These are phyloP conservation scores for Poecilus cupreus DNA, from an alignment of 2,888 invertebrate species.

Conservation along the genomic window DNA sequence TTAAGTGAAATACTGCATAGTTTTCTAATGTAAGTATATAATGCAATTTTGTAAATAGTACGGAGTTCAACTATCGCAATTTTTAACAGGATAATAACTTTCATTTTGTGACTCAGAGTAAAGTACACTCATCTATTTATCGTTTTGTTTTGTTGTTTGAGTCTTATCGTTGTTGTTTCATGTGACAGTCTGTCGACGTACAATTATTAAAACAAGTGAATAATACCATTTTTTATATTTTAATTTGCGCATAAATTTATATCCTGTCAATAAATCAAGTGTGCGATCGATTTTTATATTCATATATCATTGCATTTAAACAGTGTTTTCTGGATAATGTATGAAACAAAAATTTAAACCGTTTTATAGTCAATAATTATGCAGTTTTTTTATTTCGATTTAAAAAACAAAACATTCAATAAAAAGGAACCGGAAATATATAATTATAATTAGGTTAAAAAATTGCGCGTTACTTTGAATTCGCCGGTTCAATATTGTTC, in stretches of 20 bases:
- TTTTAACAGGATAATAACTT: not conserved
- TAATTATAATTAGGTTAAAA: constrained; percentile 24
- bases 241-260: not conserved
- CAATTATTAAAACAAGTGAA: not conserved
- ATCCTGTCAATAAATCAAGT: not conserved
- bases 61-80: not conserved
- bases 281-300: constrained; percentile 11
- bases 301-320: not conserved
- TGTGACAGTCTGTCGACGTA: not conserved
- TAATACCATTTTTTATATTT: not conserved
- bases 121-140: not conserved
- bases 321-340: not conserved
- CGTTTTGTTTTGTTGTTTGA: not conserved
- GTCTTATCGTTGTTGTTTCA: constrained; percentile 14
- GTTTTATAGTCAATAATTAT: not conserved
- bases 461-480: constrained; percentile 22
- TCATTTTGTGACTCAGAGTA: constrained; percentile 20
- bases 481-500: not conserved
- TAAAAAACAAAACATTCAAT: not conserved
- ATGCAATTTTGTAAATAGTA: not conserved
- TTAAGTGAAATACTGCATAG: constrained; percentile 36
- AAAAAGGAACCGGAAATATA: not conserved
- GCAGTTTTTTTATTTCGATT: not conserved
- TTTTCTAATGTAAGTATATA: constrained; percentile 40
- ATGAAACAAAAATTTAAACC: not conserved